phyloP scores from a whole-genome alignment of 2,113 vertebrate genomes.

The Lipotes vexillifer region DNA sequence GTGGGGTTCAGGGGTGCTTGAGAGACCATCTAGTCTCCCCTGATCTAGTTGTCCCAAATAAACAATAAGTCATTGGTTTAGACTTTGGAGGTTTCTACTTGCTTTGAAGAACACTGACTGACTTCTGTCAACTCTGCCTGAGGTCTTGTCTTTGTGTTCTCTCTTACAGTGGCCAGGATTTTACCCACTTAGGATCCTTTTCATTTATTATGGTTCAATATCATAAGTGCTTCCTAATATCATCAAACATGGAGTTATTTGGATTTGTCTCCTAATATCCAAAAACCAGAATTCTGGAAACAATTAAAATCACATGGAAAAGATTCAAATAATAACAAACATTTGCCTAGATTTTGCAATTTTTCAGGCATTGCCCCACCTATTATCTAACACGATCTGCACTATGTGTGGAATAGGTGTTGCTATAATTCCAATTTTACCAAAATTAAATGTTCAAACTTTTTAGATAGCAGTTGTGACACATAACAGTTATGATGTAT shows the following conservation, averaged over 20 bases:
- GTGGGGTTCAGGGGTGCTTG: neutral
- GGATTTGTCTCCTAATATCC: neutral
- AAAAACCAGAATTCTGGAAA: conserved; percentile 6
- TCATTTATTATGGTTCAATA: neutral
- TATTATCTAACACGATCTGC: neutral
- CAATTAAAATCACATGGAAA: conserved; percentile 13
- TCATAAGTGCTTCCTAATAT: neutral
- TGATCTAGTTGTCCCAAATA: neutral
- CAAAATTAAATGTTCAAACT: neutral
- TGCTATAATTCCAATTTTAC: neutral
- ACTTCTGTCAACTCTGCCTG: neutral
- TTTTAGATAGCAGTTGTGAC: neutral
- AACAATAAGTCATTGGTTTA: neutral
- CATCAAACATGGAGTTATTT: neutral
- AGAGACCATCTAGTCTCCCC: neutral
- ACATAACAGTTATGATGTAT: neutral
- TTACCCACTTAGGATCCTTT: neutral
- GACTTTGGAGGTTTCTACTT: neutral
- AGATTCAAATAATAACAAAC: neutral
- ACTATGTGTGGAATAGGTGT: neutral
- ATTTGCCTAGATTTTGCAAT: neutral
- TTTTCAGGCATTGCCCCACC: neutral
- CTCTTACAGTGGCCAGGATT: neutral
- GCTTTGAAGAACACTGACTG: neutral
- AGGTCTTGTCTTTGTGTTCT: neutral